Conservation (phyloP, 2,888 invertebrate species). For the Gastrophysa polygoni region DNA sequence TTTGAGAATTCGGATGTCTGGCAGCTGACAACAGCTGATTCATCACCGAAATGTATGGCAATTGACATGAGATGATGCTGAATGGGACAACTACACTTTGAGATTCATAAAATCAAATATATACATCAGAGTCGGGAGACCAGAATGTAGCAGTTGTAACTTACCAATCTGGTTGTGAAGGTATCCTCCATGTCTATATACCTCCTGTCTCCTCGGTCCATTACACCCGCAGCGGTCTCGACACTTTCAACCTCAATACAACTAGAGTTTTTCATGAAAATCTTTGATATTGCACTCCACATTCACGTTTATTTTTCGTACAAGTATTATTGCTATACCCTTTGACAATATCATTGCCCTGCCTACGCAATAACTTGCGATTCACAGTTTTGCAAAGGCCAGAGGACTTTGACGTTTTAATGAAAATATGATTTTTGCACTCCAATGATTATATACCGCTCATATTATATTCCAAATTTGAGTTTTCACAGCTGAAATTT, state of each 20-base stretch:
- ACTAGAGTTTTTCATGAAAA: constrained; percentile 55
- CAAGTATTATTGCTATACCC: constrained; percentile 49
- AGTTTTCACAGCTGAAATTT: not conserved
- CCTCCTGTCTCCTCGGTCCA: constrained; percentile 55
- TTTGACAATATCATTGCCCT: constrained; percentile 58
- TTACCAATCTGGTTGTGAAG: constrained; percentile 71
- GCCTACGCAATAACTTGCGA: constrained; percentile 41
- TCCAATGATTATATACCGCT: constrained; percentile 32
- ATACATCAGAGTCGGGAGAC: no score
- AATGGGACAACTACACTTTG: no score
- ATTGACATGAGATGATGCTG: no score
- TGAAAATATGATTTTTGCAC: constrained; percentile 29
- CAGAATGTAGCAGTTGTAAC: constrained; percentile 20
- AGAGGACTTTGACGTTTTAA: constrained; percentile 6
- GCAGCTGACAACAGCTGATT: constrained; percentile 25
- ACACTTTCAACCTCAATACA: constrained; percentile 47
- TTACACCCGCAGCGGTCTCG: constrained; percentile 44
- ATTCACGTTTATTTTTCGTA: constrained; percentile 52
- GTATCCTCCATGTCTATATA: constrained; percentile 69
- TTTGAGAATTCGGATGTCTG: no score
- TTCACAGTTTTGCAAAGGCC: constrained; percentile 15
- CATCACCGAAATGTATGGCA: not conserved
- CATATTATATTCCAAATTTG: not conserved
- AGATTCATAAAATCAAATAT: no score
- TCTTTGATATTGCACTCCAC: constrained; percentile 58